A percentile compares a stretch with the other conserved stretches of the same genome.
These are phyloP conservation scores for Chondrosia reniformis DNA, from an alignment of 37 sponge, comb jelly and placozoan genomes.

Conservation along the genomic window DNA sequence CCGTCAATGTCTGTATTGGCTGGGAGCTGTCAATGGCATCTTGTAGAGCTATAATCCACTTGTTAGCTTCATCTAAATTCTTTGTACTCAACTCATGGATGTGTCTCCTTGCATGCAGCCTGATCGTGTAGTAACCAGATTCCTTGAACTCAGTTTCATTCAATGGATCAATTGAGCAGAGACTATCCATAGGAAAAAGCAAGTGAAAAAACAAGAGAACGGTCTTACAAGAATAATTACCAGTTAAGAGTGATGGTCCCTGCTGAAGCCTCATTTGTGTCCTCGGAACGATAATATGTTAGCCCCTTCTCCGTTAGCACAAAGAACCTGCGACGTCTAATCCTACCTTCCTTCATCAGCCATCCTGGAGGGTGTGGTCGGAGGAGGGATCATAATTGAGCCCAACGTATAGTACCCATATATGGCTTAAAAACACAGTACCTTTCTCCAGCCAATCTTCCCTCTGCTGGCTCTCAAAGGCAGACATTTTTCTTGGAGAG, in stretches of 20 bases:
- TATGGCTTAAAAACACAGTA: no score
- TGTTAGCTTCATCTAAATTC: conserved; percentile 45
- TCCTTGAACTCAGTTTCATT: conserved; percentile 46
- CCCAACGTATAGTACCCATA: no score
- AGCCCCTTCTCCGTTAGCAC: conserved; percentile 70
- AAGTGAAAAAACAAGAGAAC: neutral
- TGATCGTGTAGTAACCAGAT: conserved; percentile 60
- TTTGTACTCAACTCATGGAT: conserved; percentile 46
- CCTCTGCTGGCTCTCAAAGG: neutral
- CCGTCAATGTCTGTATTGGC: conserved; percentile 72
- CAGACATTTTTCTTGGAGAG: conserved; percentile 34
- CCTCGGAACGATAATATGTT: conserved; percentile 73
- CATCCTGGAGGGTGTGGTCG: conserved; percentile 40
- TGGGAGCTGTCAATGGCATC: conserved; percentile 70
- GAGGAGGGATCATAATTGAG: no score
- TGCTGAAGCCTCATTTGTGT: conserved; percentile 63
- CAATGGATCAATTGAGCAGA: conserved; percentile 53
- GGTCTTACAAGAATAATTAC: neutral
- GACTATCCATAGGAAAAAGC: conserved; percentile 11
- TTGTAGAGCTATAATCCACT: conserved; percentile 71
- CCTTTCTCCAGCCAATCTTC: conserved; percentile 13
- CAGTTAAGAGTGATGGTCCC: conserved; percentile 77
- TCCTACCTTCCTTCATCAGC: conserved; percentile 76
- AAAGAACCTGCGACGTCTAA: conserved; percentile 72
- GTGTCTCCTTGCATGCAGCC: conserved; percentile 61